Conservation (phyloP, 2,113 vertebrate genomes). For the Ornithorhynchus anatinus region DNA sequence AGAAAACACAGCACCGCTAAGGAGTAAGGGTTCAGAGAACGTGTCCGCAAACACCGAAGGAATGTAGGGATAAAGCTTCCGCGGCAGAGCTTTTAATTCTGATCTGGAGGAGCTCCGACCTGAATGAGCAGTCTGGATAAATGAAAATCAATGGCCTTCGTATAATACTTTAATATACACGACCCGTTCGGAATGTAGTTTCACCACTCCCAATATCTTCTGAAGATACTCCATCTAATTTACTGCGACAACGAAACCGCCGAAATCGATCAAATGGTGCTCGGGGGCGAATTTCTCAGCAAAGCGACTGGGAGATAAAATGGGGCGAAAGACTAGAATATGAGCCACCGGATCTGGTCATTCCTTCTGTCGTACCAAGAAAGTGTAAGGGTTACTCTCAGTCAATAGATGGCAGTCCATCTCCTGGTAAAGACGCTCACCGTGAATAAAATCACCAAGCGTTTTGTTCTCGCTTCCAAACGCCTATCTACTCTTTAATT, state of each 20-base stretch:
- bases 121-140: too few relatives aligned
- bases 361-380: not conserved
- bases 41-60: slow-evolving; percentile 37
- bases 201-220: too few relatives aligned
- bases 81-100: slow-evolving; percentile 17
- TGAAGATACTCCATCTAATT: too few relatives aligned
- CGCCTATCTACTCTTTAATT: slow-evolving; percentile 50
- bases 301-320: too few relatives aligned
- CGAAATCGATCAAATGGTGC: too few relatives aligned
- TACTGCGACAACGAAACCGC: too few relatives aligned
- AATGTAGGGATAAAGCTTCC: slow-evolving; percentile 23
- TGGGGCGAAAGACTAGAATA: slow-evolving; percentile 20
- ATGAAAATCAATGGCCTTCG: too few relatives aligned
- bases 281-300: slow-evolving; percentile 14
- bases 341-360: slow-evolving; percentile 48
- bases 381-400: slow-evolving; percentile 54
- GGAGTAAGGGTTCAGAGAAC: slow-evolving; percentile 39
- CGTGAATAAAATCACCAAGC: slow-evolving; percentile 49
- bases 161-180: too few relatives aligned
- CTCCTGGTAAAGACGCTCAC: slow-evolving; percentile 64
- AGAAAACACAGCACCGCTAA: too few relatives aligned
- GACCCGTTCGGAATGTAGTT: too few relatives aligned
- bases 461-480: slow-evolving; percentile 25
- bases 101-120: slow-evolving; percentile 13
- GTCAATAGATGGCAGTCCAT: slow-evolving; percentile 82